Evolutionary conservation across 2,888 invertebrate genomes (phyloP), one percentile per base, ranked within the genome.

Genomic region (Eupithecia dodoneata): DNA sequence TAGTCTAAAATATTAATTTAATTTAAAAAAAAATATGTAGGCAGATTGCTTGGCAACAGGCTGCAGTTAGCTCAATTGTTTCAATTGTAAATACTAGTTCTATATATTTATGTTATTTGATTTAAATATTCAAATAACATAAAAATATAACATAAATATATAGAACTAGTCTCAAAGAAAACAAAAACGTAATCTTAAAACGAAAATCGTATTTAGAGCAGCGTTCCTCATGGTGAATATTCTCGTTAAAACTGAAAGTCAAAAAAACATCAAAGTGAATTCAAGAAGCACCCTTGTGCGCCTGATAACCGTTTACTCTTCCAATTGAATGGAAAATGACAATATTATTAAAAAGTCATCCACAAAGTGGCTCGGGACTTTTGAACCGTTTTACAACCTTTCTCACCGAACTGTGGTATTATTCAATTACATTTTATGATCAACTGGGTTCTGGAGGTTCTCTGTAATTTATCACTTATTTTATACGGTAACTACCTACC

Each of bases 361-460:
- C 70, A 70, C 30, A 70, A 47, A 70, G 63, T 41, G 52, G 88
- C 85, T 88, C 87, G 87, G 86, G 49, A 52, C 47, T 87, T 89
- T 90, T 66, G 45, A 13, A 72, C 47, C 71, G 91, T 89, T 89
- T 88, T 83, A 82, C 83, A 74, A 74, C 76, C 74, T 76, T 76
- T 78, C 76, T 76, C 74, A 78, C 84, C 83, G 82, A 80, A 84
- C 83, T 85, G 88, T 86, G 84, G 85, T 85, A 88, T 90, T 91
- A 93, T 93, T 93, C 92, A 93, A 93, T 93, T 93, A 93, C 87
- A 88, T 91, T 93, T 93, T 91, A 92, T 87, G 88, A 84, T 83
- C 88, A 89, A 90, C 86, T 88, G 90, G 90, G 88, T 90, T 89
- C 71, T 74, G 76, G 69, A 71, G 79, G 59, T 75, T 73, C 30